Evolutionary conservation across 2,888 invertebrate genomes (phyloP).

Genomic region (Lissonota sp.): DNA sequence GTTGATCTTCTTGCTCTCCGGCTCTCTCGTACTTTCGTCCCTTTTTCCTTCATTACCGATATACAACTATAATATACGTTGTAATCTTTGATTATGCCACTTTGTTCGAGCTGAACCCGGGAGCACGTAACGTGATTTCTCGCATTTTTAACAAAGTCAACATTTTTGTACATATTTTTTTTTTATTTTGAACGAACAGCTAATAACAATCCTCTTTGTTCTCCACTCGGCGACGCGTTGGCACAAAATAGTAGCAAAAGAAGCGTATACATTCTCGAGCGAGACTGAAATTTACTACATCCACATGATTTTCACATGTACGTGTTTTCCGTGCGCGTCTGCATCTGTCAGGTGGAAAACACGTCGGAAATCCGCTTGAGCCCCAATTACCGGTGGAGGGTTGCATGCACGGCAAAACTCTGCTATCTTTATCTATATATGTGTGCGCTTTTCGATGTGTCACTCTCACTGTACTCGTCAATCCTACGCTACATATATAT

Average conservation of each 20-base stretch:
- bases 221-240: background rate
- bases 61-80: too few species aligned
- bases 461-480: background rate
- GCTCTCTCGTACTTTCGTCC: constrained; percentile 3
- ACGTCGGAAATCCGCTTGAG: constrained; percentile 65
- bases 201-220: background rate
- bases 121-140: too few species aligned
- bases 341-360: constrained; percentile 41
- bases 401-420: constrained; percentile 2
- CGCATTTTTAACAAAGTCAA: too few species aligned
- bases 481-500: constrained; percentile 25
- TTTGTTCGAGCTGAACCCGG: too few species aligned
- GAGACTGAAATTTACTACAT: too few species aligned
- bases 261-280: background rate
- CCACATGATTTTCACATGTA: background rate
- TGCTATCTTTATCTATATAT: background rate
- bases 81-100: too few species aligned
- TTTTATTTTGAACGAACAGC: too few species aligned
- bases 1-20: constrained; percentile 17
- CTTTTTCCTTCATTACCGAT: background rate
- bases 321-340: constrained; percentile 28
- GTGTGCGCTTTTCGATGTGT: constrained; percentile 15
- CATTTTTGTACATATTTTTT: too few species aligned
- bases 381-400: constrained; percentile 68
- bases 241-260: background rate